phyloP scores from a whole-genome alignment of 2,797 vertebrate genomes.

The Gobionotothen gibberifrons region DNA sequence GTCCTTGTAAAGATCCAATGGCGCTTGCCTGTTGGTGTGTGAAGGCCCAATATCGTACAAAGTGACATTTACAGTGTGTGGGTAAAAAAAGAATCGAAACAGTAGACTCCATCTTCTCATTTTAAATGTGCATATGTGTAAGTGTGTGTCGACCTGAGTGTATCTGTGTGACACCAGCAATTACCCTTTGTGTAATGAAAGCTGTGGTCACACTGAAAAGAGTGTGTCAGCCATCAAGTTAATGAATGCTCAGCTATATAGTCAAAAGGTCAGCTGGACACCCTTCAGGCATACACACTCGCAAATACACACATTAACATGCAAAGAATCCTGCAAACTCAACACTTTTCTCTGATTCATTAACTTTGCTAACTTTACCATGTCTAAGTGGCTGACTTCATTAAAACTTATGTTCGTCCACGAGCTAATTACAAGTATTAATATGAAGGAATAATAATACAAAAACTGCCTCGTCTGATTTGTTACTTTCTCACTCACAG shows the following conservation, averaged over 20 bases:
- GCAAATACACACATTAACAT: neutral
- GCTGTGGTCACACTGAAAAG: slow-evolving; percentile 30
- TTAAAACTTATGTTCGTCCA: slow-evolving; percentile 45
- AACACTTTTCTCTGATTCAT: slow-evolving; percentile 8
- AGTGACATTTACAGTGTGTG: neutral
- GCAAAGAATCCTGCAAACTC: slow-evolving; percentile 15
- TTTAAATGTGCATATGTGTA: neutral
- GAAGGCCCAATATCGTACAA: neutral
- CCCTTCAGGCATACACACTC: slow-evolving; percentile 1
- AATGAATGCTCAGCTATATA: slow-evolving; percentile 62
- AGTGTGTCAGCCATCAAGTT: slow-evolving; percentile 58
- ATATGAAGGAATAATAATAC: slow-evolving; percentile 45
- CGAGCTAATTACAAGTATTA: slow-evolving; percentile 47
- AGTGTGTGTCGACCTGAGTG: slow-evolving; percentile 14
- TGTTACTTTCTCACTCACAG: slow-evolving; percentile 30
- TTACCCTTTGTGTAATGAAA: slow-evolving; percentile 59
- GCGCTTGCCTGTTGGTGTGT: neutral
- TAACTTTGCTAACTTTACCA: slow-evolving; percentile 7
- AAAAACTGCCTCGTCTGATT: slow-evolving; percentile 63
- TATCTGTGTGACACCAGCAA: slow-evolving; percentile 32
- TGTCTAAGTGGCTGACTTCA: slow-evolving; percentile 40
- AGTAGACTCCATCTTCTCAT: neutral
- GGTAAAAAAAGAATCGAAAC: neutral
- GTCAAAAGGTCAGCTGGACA: slow-evolving; percentile 64
- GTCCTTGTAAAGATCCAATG: slow-evolving; percentile 1